phyloP scores from a whole-genome alignment of 2,797 vertebrate species.

The Sylvia borin region DNA sequence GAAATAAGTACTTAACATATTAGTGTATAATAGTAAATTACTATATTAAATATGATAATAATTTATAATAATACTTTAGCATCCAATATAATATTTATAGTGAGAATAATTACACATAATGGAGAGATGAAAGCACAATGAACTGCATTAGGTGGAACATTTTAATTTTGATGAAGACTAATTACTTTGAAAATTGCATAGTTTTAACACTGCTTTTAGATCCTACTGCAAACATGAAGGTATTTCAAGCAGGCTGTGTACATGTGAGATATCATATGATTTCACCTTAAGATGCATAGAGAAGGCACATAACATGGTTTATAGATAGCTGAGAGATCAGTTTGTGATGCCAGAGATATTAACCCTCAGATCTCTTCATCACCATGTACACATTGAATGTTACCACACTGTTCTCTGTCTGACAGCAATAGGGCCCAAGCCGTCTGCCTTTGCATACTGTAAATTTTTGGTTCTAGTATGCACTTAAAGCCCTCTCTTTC shows the following conservation, averaged over 20 bases:
- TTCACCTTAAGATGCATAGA: not conserved
- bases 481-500: not conserved
- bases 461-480: not conserved
- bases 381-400: accelerated
- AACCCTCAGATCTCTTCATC: not conserved
- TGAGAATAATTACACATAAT: not conserved
- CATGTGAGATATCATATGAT: not conserved
- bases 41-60: not conserved
- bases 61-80: not conserved
- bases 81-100: not conserved
- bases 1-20: not conserved
- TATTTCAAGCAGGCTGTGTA: not conserved
- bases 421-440: not conserved
- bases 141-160: not conserved
- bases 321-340: not conserved
- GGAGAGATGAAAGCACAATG: not conserved
- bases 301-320: not conserved
- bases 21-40: not conserved
- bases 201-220: not conserved
- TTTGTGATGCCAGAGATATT: not conserved
- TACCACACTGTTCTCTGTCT: not conserved
- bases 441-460: not conserved
- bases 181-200: not conserved
- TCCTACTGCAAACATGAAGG: not conserved
- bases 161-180: not conserved